Percentiles rank a stretch among this genome's conserved stretches.
Evolutionary conservation across 1,140 invertebrate genomes (phyloP).

Genomic region (Drosophila dunni): DNA sequence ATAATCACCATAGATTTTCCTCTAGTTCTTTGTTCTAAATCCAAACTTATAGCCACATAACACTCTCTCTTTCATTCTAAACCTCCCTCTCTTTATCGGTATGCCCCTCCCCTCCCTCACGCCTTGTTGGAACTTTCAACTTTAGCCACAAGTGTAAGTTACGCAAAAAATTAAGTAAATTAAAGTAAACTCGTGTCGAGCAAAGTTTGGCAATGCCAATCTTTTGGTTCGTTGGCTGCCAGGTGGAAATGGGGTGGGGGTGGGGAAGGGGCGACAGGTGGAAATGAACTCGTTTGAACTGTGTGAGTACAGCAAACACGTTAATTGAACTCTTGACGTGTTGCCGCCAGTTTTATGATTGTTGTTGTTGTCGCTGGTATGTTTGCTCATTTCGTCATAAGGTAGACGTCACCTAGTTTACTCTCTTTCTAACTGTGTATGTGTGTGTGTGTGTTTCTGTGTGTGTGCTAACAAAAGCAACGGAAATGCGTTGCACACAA

Average conservation of each 20-base stretch:
- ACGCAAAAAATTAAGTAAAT: constrained; percentile 7
- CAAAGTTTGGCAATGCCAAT: constrained; percentile 55
- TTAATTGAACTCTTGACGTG: constrained; percentile 70
- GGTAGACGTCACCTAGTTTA: constrained; percentile 63
- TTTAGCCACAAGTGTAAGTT: constrained; percentile 9
- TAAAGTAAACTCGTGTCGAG: background rate
- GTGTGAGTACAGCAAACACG: constrained; percentile 39
- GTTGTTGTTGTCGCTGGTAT: constrained; percentile 16
- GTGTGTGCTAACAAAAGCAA: constrained; percentile 55
- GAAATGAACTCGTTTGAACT: constrained; percentile 71
- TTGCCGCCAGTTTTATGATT: constrained; percentile 45
- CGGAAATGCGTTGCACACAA: constrained; percentile 71
- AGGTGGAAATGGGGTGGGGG: background rate
- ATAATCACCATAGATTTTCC: no score
- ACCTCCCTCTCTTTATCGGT: background rate
- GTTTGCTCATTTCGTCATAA: constrained; percentile 47
- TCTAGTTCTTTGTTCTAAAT: no score
- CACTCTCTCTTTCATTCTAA: background rate
- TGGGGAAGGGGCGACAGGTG: no score
- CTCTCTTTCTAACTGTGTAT: background rate
- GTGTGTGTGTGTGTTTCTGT: constrained; percentile 20
- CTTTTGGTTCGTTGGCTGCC: constrained; percentile 15
- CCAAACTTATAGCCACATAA: no score
- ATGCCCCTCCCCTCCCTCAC: background rate
- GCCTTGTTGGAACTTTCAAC: constrained; percentile 6